Evolutionary conservation across 2,888 invertebrate genomes (phyloP), one percentile per base, ranked within the genome.

Genomic region (Pristionchus mayeri): DNA sequence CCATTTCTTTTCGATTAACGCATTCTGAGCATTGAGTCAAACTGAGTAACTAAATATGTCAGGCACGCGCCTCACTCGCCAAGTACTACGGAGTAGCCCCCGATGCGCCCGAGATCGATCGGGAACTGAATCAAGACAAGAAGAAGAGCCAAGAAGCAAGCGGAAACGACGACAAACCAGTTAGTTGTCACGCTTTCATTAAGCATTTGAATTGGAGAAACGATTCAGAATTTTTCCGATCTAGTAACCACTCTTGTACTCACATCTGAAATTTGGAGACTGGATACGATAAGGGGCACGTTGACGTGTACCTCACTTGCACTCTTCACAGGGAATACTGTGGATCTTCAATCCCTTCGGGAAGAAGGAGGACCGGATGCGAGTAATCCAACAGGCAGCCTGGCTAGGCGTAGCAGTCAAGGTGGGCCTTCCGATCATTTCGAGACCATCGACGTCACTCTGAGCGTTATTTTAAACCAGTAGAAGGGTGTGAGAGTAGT

Each of bases 371-470:
- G 82, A 85, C 44, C 86, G 86, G 44, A 87, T 87, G 50, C 67
- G 83, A 18, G 86, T 89, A 27, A 86, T 89, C 52, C 84, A 88
- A 24, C 87, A 88, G 63, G 88, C 88, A 34, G 88, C 88, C 6
- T 89, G 89, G 89, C 71, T 89, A 52, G 89, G 89, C 34, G 88
- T 88, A 37, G 88, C 88, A 87, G 88, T 89, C 85, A 89, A 89
- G 85, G 86, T 86, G 52, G 37, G 44, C 24, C 21, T 3, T 27
- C 24, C 21, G 11, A 83, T 18, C n/a, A n/a, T n/a, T n/a, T n/a
- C n/a, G n/a, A n/a, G n/a, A n/a, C n/a, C n/a, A n/a, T n/a, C n/a
- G n/a, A n/a, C n/a, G n/a, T n/a, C n/a, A n/a, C n/a, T n/a, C n/a
- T n/a, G n/a, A n/a, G n/a, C n/a, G n/a, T n/a, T n/a, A n/a, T n/a